These are phyloP conservation scores for Archegozetes longisetosus DNA, from an alignment of 1,140 invertebrate species.

Conservation along the genomic window DNA sequence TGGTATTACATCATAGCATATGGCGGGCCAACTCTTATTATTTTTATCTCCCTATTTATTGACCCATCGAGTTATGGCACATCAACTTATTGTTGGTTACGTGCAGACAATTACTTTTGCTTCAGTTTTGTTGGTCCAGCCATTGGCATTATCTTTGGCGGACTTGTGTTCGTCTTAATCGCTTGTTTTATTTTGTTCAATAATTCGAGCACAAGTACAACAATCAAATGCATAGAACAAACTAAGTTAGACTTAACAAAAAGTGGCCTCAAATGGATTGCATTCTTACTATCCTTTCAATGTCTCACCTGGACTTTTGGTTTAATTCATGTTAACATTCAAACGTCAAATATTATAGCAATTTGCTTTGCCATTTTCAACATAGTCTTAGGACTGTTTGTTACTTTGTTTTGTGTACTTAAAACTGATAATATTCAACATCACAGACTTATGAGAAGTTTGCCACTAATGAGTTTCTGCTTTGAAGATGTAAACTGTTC, in stretches of 20 bases:
- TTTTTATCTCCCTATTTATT: constrained; percentile 54
- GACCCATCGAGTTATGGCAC: constrained; percentile 74
- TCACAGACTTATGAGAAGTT: background rate
- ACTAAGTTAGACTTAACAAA: constrained; percentile 1
- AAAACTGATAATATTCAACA: constrained; percentile 14
- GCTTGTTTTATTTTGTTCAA: constrained; percentile 30
- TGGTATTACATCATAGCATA: constrained; percentile 75
- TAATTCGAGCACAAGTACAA: constrained; percentile 1
- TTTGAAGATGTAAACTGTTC: constrained; percentile 5
- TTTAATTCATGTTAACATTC: constrained; percentile 1
- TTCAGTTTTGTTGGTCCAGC: constrained; percentile 83
- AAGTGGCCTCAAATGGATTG: constrained; percentile 6
- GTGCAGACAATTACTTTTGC: constrained; percentile 68
- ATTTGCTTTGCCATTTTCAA: constrained; percentile 2
- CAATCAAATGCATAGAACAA: constrained; percentile 10
- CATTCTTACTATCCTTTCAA: constrained; percentile 52
- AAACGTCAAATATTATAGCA: background rate
- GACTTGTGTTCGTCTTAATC: constrained; percentile 68
- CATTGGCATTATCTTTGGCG: constrained; percentile 57
- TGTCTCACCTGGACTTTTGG: constrained; percentile 43
- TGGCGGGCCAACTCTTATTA: constrained; percentile 53
- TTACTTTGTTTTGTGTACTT: constrained; percentile 8
- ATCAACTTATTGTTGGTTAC: constrained; percentile 66
- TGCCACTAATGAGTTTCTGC: constrained; percentile 3
- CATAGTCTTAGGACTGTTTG: background rate